Conservation (phyloP, 2,888 invertebrate species). For the Endotricha flammealis region DNA sequence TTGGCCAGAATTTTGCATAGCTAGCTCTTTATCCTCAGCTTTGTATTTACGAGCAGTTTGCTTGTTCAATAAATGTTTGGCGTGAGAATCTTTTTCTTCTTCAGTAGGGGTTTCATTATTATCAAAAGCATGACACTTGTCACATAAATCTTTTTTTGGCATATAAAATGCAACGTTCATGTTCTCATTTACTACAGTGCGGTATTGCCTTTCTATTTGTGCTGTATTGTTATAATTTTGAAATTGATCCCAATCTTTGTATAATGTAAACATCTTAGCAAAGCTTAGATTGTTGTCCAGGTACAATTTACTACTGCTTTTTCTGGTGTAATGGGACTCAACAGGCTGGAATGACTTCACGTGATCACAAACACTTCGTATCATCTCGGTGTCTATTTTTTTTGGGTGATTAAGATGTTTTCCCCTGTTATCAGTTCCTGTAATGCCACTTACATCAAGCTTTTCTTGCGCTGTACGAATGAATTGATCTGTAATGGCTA, state of each 20-base stretch:
- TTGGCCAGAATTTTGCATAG: not conserved
- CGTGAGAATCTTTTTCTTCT: not conserved
- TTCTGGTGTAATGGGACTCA: no score
- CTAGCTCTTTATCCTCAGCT: not conserved
- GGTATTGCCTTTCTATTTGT: conserved; percentile 14
- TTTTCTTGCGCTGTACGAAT: no score
- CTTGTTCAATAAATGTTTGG: conserved; percentile 1
- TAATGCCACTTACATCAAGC: no score
- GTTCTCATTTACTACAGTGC: conserved; percentile 11
- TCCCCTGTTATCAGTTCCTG: no score
- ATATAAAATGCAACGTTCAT: conserved; percentile 5
- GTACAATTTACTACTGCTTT: conserved; percentile 3
- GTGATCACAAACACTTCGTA: no score
- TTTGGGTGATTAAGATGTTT: no score
- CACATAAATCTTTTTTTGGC: conserved; percentile 5
- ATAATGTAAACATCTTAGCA: conserved; percentile 16
- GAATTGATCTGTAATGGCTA: no score
- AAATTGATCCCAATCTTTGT: conserved; percentile 16
- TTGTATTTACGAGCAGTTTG: not conserved
- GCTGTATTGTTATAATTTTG: conserved; percentile 13
- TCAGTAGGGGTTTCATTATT: not conserved
- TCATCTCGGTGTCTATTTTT: no score
- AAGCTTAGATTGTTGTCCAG: conserved; percentile 13
- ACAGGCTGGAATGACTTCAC: no score
- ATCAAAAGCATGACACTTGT: not conserved